Evolutionary conservation across 92 coral and sea anemone genomes (phyloP).

Genomic region (Meandrina meandrites): DNA sequence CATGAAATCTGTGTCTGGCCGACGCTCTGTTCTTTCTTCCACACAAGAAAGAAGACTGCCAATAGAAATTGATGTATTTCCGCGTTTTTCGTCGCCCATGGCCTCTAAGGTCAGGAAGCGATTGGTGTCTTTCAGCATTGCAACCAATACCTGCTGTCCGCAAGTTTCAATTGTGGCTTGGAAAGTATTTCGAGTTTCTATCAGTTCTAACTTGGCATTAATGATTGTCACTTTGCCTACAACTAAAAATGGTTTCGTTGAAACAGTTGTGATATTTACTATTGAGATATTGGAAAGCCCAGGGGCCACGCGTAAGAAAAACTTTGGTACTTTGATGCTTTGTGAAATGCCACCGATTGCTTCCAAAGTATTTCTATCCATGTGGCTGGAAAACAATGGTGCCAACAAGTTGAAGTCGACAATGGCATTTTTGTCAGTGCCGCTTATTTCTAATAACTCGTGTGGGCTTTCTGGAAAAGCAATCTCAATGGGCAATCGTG

Average conservation of each 20-base stretch:
- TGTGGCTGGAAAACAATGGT: not conserved
- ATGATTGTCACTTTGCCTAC: not conserved
- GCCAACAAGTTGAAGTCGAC: not conserved
- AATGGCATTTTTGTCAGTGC: not conserved
- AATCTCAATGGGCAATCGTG: constrained; percentile 46
- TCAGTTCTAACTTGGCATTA: not conserved
- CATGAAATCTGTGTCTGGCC: constrained; percentile 3
- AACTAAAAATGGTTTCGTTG: not conserved
- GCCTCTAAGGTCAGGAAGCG: not conserved
- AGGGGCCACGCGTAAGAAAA: not conserved
- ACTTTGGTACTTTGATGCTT: not conserved
- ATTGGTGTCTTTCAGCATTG: not conserved
- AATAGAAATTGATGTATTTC: not conserved
- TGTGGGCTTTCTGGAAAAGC: constrained; percentile 28
- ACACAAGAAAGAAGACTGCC: not conserved
- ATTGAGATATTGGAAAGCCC: constrained; percentile 12
- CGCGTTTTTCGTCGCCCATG: not conserved
- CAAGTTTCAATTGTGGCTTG: not conserved
- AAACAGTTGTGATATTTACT: not conserved
- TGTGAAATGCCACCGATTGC: constrained; percentile 3
- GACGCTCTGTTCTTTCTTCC: not conserved
- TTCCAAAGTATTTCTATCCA: not conserved
- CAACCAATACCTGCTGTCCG: not conserved
- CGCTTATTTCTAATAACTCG: constrained; percentile 11
- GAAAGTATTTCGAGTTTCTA: not conserved